These are phyloP conservation scores for Tryphoninae sp. DNA, from an alignment of 2,888 invertebrate species.

Conservation along the genomic window DNA sequence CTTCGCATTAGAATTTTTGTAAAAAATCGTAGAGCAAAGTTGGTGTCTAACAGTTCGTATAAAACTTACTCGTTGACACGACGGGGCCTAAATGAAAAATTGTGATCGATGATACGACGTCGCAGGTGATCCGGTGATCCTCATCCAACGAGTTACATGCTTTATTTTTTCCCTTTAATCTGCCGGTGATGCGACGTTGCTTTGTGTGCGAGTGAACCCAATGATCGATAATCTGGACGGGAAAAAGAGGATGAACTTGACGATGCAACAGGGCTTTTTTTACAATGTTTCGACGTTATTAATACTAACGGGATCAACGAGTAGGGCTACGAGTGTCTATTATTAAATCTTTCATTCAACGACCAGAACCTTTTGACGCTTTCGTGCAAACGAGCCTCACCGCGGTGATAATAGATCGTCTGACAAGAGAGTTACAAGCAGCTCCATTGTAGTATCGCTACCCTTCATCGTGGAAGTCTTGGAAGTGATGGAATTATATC, in stretches of 20 bases:
- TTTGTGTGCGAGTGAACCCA: slow-evolving; percentile 2
- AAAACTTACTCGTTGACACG: neutral
- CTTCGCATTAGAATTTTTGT: neutral
- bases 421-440: slow-evolving; percentile 30
- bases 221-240: slow-evolving; percentile 45
- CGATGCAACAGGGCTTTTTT: slow-evolving; percentile 44
- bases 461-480: slow-evolving; percentile 3
- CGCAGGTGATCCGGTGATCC: slow-evolving; percentile 7
- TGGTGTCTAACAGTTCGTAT: slow-evolving; percentile 1
- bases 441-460: neutral
- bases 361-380: slow-evolving; percentile 45
- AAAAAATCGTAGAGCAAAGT: slow-evolving; percentile 1
- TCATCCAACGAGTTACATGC: neutral
- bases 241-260: slow-evolving; percentile 32
- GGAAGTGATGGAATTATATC: neutral
- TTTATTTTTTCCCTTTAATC: slow-evolving; percentile 22
- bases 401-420: slow-evolving; percentile 16
- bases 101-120: slow-evolving; percentile 34
- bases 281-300: slow-evolving; percentile 51
- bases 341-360: slow-evolving; percentile 58
- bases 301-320: slow-evolving; percentile 41
- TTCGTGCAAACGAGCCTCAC: slow-evolving; percentile 1
- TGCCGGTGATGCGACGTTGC: slow-evolving; percentile 25
- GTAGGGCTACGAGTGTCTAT: slow-evolving; percentile 37
- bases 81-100: slow-evolving; percentile 16